phyloP scores from a whole-genome alignment of 2,113 vertebrate genomes.

The Dipodomys stephensi region DNA sequence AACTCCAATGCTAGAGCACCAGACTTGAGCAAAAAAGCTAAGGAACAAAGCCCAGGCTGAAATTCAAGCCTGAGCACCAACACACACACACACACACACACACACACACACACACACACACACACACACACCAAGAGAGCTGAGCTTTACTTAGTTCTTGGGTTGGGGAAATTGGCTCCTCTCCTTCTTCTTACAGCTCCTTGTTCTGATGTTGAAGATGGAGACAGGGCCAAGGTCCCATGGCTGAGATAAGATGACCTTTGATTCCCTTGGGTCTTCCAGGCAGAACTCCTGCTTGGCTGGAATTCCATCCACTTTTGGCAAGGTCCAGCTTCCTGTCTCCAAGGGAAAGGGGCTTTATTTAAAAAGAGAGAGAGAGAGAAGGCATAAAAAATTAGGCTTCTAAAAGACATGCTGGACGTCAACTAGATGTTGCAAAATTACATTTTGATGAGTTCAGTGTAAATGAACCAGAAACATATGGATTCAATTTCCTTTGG shows the following conservation, averaged over 20 bases:
- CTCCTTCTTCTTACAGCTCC: neutral
- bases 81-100: no score
- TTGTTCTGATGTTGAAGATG: neutral
- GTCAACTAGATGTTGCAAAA: constrained; percentile 81
- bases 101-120: no score
- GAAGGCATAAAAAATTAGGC: constrained; percentile 79
- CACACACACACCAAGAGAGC: no score
- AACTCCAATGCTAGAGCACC: no score
- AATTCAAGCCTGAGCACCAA: no score
- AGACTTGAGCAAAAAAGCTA: neutral
- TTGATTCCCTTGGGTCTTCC: neutral
- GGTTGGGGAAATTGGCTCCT: neutral
- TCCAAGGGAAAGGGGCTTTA: constrained; percentile 74
- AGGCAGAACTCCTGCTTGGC: constrained; percentile 56
- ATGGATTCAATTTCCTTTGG: constrained; percentile 83
- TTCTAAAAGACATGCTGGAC: constrained; percentile 80
- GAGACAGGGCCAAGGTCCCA: neutral
- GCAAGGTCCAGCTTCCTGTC: constrained; percentile 77
- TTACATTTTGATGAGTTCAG: constrained; percentile 84
- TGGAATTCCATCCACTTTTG: constrained; percentile 65
- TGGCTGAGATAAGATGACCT: constrained; percentile 16
- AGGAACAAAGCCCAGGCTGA: no score
- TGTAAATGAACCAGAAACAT: constrained; percentile 84
- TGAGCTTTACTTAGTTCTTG: rapidly evolving
- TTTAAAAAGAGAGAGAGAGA: constrained; percentile 56